A percentile compares a stretch with the other conserved stretches of the same genome.
Conservation (phyloP, 64 coral and sea anemone species). For the Astreopora myriophthalma region DNA sequence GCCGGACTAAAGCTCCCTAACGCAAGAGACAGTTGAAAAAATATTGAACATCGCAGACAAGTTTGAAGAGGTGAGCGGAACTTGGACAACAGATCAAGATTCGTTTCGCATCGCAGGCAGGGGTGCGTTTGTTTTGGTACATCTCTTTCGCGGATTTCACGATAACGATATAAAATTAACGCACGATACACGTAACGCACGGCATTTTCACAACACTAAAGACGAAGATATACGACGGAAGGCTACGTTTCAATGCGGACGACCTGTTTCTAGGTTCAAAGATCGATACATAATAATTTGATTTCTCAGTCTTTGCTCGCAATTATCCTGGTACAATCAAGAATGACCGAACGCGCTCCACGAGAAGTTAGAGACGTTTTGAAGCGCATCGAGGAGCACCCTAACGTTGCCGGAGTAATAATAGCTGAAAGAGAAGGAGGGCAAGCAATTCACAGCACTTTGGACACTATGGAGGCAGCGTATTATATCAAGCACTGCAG, state of each 20-base stretch:
- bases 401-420: constrained; percentile 60
- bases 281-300: neutral
- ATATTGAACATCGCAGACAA: neutral
- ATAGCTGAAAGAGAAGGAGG: constrained; percentile 36
- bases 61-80: neutral
- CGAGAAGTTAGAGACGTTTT: constrained; percentile 48
- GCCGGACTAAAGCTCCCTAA: neutral
- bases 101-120: neutral
- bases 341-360: constrained; percentile 48
- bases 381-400: constrained; percentile 77
- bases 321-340: neutral
- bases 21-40: neutral
- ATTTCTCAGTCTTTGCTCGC: neutral
- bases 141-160: neutral
- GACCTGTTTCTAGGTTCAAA: neutral
- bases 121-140: neutral
- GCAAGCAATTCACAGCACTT: constrained; percentile 38
- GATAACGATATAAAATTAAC: neutral
- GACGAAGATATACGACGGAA: neutral
- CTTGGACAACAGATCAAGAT: neutral
- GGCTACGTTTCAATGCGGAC: neutral
- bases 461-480: constrained; percentile 50
- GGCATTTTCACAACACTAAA: neutral
- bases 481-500: constrained; percentile 67
- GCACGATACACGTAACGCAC: neutral